Evolutionary conservation across 2,888 invertebrate species (phyloP), one percentile per base, ranked within the genome.

Genomic region (Lasioglossum villosulum): DNA sequence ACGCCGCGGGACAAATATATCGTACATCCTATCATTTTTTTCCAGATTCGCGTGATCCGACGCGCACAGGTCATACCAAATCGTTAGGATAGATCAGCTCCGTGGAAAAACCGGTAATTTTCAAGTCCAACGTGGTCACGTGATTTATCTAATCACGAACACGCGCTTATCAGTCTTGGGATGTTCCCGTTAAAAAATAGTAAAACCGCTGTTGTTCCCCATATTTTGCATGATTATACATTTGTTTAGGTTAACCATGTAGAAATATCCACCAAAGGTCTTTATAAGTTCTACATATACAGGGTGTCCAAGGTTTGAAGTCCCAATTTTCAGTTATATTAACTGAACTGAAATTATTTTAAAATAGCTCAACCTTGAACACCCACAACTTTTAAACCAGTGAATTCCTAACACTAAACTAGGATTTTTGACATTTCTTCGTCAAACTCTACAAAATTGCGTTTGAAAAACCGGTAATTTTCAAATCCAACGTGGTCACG

Each of bases 1-100:
- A 48, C 39, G 83, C 81, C 82, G 81, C 80, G 81, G 83, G 89
- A 86, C 90, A 84, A 86, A 81, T 81, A 83, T 80, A 74, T 86
- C 81, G 83, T 70, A 37, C 63, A 66, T 16, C 56, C 76, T 80
- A 78, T 81, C 84, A 70, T 79, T 45, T 52, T 66, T 76, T 83
- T 78, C 70, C 27, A 5, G 37, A 66, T 63, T 79, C 74, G 1
- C 73, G 56, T 70, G 82, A 82, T 81, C 68, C 19, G 23, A 70
- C 56, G 81, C 30, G 39, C 23, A 23, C 14, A 19, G 10, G 3
- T 34, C 37, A 12, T 34, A 70, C n/a, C 59, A 63, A 75, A 83
- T 81, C 70, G 59, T n/a, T n/a, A 34, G 52, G n/a, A 68, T 63
- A 42, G 30, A 23, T 16, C 34, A 30, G 27, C 34, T 19, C 5